These are phyloP conservation scores for Trididemnum nubilum DNA, from an alignment of 23 tunicate species.

Conservation along the genomic window DNA sequence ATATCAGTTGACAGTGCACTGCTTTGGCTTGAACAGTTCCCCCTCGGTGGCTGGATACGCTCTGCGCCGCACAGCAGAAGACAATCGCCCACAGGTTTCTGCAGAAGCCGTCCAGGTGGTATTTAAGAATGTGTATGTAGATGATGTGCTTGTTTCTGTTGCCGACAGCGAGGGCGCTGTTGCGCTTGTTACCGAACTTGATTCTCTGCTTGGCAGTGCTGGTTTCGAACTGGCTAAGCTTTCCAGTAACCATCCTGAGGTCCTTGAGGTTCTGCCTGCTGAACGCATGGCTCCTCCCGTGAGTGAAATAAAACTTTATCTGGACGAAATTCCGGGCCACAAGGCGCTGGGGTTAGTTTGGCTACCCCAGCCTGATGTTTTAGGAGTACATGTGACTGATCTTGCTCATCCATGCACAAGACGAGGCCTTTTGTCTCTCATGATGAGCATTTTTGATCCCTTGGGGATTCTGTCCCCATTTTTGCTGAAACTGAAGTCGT, in stretches of 20 bases:
- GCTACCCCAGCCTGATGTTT: conserved; percentile 1
- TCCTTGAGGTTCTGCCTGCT: not conserved
- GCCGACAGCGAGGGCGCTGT: not conserved
- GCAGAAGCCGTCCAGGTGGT: conserved; percentile 7
- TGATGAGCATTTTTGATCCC: conserved; percentile 19
- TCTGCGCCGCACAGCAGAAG: conserved; percentile 10
- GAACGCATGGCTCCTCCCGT: not conserved
- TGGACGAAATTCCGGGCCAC: not conserved
- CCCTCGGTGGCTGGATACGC: not conserved
- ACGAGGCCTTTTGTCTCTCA: conserved; percentile 5
- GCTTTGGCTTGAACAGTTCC: conserved; percentile 15
- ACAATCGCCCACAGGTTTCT: not conserved
- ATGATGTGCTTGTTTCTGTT: not conserved
- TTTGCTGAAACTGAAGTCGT: not conserved
- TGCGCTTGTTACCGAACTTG: not conserved
- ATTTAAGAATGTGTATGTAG: conserved; percentile 7
- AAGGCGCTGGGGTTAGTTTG: conserved; percentile 17
- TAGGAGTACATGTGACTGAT: not conserved
- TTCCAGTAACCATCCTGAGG: not conserved
- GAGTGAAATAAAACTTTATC: not conserved
- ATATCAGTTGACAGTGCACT: conserved; percentile 29
- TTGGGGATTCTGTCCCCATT: conserved; percentile 7
- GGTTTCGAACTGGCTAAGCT: conserved; percentile 22
- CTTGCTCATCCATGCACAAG: not conserved
- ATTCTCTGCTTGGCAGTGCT: not conserved